phyloP scores from a whole-genome alignment of 2,113 vertebrate genomes.

The Urocynchramus pylzowi region DNA sequence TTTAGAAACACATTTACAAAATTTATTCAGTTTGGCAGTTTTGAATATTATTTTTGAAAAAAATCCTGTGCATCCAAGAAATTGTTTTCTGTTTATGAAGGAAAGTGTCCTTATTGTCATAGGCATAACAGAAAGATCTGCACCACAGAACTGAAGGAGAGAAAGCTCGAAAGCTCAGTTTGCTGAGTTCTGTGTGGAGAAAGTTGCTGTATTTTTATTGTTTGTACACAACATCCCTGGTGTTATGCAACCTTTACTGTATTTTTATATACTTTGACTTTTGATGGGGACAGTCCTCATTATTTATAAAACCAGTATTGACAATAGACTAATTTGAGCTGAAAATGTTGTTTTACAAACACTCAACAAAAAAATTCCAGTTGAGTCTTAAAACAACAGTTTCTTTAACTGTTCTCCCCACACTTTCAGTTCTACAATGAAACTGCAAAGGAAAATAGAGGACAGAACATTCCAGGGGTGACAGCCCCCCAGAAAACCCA shows the following conservation, averaged over 20 bases:
- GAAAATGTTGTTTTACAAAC: not conserved
- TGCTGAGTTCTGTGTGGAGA: not conserved
- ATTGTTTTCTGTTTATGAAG: not conserved
- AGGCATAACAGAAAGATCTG: not conserved
- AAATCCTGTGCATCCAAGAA: not conserved
- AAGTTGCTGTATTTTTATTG: not conserved
- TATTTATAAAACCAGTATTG: not conserved
- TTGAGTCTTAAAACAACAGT: fast-evolving
- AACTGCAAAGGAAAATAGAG: not conserved
- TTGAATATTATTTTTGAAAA: not conserved
- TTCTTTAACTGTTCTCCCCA: not conserved
- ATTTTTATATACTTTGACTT: not conserved
- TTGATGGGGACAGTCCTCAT: not conserved
- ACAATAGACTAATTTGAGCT: not conserved
- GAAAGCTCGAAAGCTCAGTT: not conserved
- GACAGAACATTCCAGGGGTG: not conserved
- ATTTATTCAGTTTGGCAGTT: not conserved
- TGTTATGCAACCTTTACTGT: not conserved
- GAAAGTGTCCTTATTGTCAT: not conserved
- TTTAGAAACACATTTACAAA: not conserved
- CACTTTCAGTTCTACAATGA: not conserved
- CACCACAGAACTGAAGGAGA: not conserved
- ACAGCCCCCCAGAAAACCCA: not conserved
- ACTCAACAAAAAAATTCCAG: not conserved
- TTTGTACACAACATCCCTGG: not conserved